Evolutionary conservation across 2,888 invertebrate species (phyloP), one percentile per base, ranked within the genome.

Genomic region (Dryobotodes eremita): DNA sequence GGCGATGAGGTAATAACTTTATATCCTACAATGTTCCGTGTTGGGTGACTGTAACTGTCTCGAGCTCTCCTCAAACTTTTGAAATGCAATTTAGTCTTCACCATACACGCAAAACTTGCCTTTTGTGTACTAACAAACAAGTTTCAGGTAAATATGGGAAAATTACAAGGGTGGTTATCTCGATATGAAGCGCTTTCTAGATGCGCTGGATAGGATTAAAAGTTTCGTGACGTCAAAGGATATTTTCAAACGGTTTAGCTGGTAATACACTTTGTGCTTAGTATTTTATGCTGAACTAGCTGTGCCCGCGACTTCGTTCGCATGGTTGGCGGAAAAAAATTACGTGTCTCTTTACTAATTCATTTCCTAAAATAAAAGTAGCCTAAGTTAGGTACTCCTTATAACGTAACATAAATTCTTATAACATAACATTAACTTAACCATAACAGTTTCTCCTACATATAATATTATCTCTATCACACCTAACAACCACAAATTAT

Each of bases 31-130:
- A 59, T 65, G 76, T 77, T 79, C 64, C 71, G 46, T 68, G 73
- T 87, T 61, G 66, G 20, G 48, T 77, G 75, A 72, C 77, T 75
- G 55, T 75, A 79, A 83, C 65, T 80, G 79, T 71, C 77, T 86
- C 59, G 26, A 75, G 68, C 61, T 76, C 79, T 64, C 62, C 46
- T n/a, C 50, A 75, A 86, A 87, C 77, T 86, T 84, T 84, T 80
- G 78, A 86, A 71, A 80, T 88, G 84, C 84, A 84, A 87, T 87
- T 88, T 86, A 84, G 70, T 86, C 65, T 73, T 81, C 71, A 75
- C 73, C 46, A 71, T 71, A 75, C 73, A 75, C 59, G 48, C 78
- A 77, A 74, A 68, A 70, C 74, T 79, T 86, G 57, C n/a, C 76
- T 79, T 84, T 83, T 85, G 80, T 83, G 50, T 68, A 62, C 75